Evolutionary conservation across 2,888 invertebrate species (phyloP).

Genomic region (Anticlea derivata): DNA sequence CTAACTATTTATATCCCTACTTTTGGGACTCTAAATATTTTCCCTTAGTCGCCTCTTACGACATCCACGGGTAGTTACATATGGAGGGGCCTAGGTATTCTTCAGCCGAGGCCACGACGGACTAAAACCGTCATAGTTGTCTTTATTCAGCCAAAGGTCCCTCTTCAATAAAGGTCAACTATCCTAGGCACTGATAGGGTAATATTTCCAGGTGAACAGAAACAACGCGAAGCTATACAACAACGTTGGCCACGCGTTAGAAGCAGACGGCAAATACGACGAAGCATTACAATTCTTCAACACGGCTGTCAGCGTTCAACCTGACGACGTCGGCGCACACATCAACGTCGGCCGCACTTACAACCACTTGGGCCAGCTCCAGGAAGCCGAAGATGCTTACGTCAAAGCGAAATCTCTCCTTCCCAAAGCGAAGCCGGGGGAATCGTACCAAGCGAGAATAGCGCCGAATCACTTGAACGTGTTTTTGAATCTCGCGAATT

Average conservation of each 20-base stretch:
- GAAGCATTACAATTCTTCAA: conserved; percentile 96
- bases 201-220: conserved; percentile 87
- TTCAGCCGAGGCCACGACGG: no score
- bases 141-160: no score
- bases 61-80: no score
- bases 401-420: conserved; percentile 94
- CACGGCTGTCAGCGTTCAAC: conserved; percentile 96
- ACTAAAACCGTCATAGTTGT: no score
- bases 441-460: conserved; percentile 97
- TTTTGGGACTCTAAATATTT: not conserved
- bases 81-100: no score
- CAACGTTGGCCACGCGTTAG: conserved; percentile 98
- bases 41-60: no score
- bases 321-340: conserved; percentile 98
- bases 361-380: conserved; percentile 90
- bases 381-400: conserved; percentile 96
- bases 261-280: conserved; percentile 86
- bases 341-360: conserved; percentile 98
- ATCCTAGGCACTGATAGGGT: not conserved
- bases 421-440: conserved; percentile 96
- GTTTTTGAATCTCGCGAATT: conserved; percentile 96
- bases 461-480: conserved; percentile 98
- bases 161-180: no score
- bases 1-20: not conserved
- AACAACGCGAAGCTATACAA: conserved; percentile 98